These are phyloP conservation scores for Eidolon helvum DNA, from an alignment of 2,113 vertebrate genomes.

Conservation along the genomic window DNA sequence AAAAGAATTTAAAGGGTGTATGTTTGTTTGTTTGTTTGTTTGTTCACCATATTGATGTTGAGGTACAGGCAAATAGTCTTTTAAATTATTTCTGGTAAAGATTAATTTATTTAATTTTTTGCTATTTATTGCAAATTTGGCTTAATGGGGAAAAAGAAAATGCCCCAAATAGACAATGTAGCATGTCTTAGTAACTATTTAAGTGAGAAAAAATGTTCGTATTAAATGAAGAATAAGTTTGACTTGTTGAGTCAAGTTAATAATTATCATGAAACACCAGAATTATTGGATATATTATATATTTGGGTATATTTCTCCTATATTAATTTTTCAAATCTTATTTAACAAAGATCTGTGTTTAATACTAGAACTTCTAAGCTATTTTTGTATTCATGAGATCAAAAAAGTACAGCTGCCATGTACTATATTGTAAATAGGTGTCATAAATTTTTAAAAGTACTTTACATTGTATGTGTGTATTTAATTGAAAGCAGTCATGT, in stretches of 20 bases:
- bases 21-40: neutral
- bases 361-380: neutral
- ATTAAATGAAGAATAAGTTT: neutral
- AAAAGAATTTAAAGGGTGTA: neutral
- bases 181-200: neutral
- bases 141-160: neutral
- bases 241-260: neutral
- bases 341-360: neutral
- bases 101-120: neutral
- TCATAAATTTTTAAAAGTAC: neutral
- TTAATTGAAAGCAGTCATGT: neutral
- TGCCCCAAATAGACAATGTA: neutral
- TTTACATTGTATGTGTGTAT: neutral
- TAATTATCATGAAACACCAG: neutral
- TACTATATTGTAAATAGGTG: neutral
- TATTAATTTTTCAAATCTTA: neutral
- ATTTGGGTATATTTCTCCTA: neutral
- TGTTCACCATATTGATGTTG: neutral
- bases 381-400: neutral
- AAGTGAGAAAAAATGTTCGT: neutral
- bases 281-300: neutral
- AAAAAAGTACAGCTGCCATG: neutral
- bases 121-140: neutral
- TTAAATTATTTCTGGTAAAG: neutral
- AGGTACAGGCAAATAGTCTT: neutral